These are phyloP conservation scores for Meloe dianella DNA, from an alignment of 2,888 invertebrate genomes.

Conservation along the genomic window DNA sequence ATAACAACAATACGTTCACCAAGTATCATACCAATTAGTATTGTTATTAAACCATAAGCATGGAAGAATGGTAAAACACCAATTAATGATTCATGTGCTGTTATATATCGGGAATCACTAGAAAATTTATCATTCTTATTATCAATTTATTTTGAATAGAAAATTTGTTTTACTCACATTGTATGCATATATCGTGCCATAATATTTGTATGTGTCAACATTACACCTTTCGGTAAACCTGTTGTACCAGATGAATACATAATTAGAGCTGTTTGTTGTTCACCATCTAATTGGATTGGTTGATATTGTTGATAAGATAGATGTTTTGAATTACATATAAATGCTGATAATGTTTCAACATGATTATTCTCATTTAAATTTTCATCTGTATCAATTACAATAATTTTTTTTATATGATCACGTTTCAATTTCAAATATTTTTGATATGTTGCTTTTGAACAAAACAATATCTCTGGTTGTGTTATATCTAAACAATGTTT, in stretches of 20 bases:
- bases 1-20: conserved; percentile 32
- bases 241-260: conserved; percentile 79
- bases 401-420: conserved; percentile 59
- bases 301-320: not conserved
- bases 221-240: conserved; percentile 79
- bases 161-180: not conserved
- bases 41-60: conserved; percentile 32
- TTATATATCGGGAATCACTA: conserved; percentile 29
- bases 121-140: conserved; percentile 16
- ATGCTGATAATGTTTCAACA: not conserved
- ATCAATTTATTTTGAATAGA: not conserved
- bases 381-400: conserved; percentile 59
- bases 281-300: not conserved
- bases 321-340: not conserved
- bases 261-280: conserved; percentile 51
- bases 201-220: conserved; percentile 72
- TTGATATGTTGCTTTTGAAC: conserved; percentile 64
- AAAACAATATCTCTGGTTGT: conserved; percentile 70
- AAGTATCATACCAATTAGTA: conserved; percentile 20
- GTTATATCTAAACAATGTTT: conserved; percentile 67
- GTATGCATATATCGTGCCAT: conserved; percentile 41
- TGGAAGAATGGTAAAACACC: conserved; percentile 36
- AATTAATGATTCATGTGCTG: conserved; percentile 17
- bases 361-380: conserved; percentile 19
- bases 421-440: conserved; percentile 62